These are phyloP conservation scores for Macrosoma leucophasiata DNA, from an alignment of 2,888 invertebrate genomes.

Conservation along the genomic window DNA sequence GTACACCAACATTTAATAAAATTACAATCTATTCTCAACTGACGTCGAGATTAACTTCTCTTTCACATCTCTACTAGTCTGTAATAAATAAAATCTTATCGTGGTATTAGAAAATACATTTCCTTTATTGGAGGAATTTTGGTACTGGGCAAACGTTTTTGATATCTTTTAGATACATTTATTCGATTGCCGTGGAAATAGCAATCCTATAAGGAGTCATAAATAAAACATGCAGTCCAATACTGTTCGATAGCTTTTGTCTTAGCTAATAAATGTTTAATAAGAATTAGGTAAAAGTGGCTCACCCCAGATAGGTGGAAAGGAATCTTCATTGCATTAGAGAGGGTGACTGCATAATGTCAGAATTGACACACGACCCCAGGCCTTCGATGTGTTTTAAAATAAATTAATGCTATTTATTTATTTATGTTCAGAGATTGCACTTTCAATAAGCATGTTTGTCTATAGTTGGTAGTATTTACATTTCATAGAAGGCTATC, in stretches of 20 bases:
- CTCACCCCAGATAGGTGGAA: conserved; percentile 39
- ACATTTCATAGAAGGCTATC: too few relatives aligned
- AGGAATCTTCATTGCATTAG: conserved; percentile 55
- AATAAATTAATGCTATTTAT: too few relatives aligned
- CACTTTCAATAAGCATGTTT: too few relatives aligned
- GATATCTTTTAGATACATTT: too few relatives aligned
- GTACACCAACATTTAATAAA: conserved; percentile 23
- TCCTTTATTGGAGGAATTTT: conserved; percentile 6
- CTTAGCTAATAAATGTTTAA: conserved; percentile 74
- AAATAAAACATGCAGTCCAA: conserved; percentile 66
- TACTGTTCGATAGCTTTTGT: conserved; percentile 63
- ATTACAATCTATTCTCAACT: conserved; percentile 29
- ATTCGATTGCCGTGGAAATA: conserved; percentile 36
- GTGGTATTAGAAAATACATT: too few relatives aligned
- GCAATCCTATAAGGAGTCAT: conserved; percentile 64
- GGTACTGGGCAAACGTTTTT: too few relatives aligned
- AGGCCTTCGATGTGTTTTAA: too few relatives aligned
- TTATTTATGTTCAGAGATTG: too few relatives aligned
- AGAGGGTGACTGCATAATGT: conserved; percentile 57
- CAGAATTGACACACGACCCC: conserved; percentile 46
- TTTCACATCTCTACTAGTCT: too few relatives aligned
- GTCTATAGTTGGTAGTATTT: too few relatives aligned
- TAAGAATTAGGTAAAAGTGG: conserved; percentile 69
- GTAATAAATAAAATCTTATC: too few relatives aligned
- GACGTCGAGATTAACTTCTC: too few relatives aligned